These are phyloP conservation scores for Styela plicata DNA, from an alignment of 23 tunicate genomes.

Conservation along the genomic window DNA sequence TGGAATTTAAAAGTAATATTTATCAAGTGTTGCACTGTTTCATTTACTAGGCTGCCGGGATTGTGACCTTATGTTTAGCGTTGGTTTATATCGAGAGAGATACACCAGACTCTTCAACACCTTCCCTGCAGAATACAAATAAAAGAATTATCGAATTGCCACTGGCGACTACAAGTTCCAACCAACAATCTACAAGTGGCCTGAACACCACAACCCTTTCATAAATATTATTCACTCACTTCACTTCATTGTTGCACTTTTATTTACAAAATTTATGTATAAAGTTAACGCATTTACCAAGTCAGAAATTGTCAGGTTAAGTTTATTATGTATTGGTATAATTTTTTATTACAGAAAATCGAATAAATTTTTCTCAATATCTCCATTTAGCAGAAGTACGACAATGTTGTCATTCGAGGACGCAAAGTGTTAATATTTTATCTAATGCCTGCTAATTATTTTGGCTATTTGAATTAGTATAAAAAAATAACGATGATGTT, in stretches of 20 bases:
- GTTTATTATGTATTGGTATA: too few relatives aligned
- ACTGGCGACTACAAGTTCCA: background rate
- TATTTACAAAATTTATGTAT: background rate
- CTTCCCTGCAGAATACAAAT: background rate
- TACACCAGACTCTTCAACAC: background rate
- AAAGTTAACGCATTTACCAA: background rate
- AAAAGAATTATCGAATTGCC: constrained; percentile 5
- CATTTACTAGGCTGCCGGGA: constrained; percentile 59
- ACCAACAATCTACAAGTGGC: constrained; percentile 17
- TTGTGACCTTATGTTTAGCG: constrained; percentile 59
- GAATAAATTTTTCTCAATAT: too few relatives aligned
- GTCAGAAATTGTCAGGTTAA: background rate
- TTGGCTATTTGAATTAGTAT: too few relatives aligned
- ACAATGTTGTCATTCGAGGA: too few relatives aligned
- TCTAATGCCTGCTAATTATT: too few relatives aligned
- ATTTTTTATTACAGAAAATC: too few relatives aligned
- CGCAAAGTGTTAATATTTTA: too few relatives aligned
- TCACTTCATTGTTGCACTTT: background rate
- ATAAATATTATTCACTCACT: background rate
- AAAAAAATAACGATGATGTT: too few relatives aligned
- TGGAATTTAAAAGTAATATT: too few relatives aligned
- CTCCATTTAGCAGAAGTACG: too few relatives aligned
- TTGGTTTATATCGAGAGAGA: constrained; percentile 28
- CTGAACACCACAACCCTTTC: background rate
- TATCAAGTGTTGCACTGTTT: too few relatives aligned